These are phyloP conservation scores for Acanthurus lineatus DNA, from an alignment of 2,797 vertebrate genomes.

Conservation along the genomic window DNA sequence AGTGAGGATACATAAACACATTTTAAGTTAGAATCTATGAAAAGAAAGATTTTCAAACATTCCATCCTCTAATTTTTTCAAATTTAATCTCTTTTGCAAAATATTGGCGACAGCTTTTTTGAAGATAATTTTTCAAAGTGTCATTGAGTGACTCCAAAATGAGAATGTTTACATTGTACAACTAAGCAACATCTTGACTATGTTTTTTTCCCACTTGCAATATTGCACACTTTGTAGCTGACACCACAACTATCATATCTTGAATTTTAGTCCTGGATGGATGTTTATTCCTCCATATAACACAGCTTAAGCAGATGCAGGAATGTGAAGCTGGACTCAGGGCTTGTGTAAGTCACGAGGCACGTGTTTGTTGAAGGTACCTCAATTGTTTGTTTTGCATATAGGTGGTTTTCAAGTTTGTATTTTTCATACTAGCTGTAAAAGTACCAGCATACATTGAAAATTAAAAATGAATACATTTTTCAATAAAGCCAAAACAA, in stretches of 20 bases:
- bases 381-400: conserved; percentile 64
- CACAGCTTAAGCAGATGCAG: conserved; percentile 10
- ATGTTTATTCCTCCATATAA: neutral
- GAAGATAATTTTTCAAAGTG: neutral
- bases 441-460: conserved; percentile 65
- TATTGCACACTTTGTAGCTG: conserved; percentile 11
- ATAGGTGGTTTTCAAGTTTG: conserved; percentile 68
- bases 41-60: conserved; percentile 61
- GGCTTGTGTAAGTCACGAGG: conserved; percentile 41
- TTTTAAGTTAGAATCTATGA: conserved; percentile 17
- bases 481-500: conserved; percentile 73
- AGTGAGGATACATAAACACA: neutral
- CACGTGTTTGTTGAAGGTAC: conserved; percentile 60
- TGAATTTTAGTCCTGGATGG: neutral
- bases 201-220: conserved; percentile 12
- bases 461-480: conserved; percentile 57
- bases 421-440: conserved; percentile 77
- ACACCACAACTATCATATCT: conserved; percentile 4
- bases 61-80: conserved; percentile 57
- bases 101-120: neutral
- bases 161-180: neutral
- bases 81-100: conserved; percentile 5
- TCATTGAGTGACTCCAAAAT: conserved; percentile 6
- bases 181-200: neutral
- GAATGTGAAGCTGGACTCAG: conserved; percentile 55